Conservation (phyloP, 2,113 vertebrate genomes). For the Phrynocephalus versicolor region DNA sequence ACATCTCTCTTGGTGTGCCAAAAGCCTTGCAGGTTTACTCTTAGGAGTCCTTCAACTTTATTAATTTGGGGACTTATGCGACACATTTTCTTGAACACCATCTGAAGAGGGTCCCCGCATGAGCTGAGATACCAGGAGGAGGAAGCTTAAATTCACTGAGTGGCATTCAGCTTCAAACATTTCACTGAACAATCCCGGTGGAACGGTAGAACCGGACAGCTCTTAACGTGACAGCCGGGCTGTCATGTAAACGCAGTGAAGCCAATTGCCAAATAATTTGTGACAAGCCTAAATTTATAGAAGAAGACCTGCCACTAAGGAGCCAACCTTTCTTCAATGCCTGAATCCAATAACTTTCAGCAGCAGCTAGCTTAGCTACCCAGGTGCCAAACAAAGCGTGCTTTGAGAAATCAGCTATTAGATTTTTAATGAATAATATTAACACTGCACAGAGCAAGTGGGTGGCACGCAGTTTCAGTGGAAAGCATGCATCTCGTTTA, state of each 20-base stretch:
- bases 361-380: constrained; percentile 4
- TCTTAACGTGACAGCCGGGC: constrained; percentile 21
- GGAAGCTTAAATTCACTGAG: not conserved
- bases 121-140: not conserved
- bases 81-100: not conserved
- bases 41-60: not conserved
- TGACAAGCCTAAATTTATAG: constrained; percentile 33
- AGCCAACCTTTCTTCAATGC: not conserved
- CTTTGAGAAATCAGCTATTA: constrained; percentile 26
- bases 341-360: not conserved
- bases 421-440: constrained; percentile 31
- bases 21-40: not conserved
- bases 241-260: constrained; percentile 29
- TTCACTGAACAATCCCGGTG: constrained; percentile 30
- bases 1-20: too few relatives aligned
- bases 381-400: constrained; percentile 1
- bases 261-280: constrained; percentile 31
- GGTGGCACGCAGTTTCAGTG: not conserved
- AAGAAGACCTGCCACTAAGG: constrained; percentile 16
- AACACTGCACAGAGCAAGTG: not conserved
- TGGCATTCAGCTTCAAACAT: constrained; percentile 8
- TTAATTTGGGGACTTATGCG: not conserved
- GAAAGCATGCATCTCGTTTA: not conserved
- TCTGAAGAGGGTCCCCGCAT: not conserved
- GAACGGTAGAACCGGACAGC: constrained; percentile 10